Evolutionary conservation across 2,797 vertebrate genomes (phyloP).

Genomic region (Pristis pectinata): DNA sequence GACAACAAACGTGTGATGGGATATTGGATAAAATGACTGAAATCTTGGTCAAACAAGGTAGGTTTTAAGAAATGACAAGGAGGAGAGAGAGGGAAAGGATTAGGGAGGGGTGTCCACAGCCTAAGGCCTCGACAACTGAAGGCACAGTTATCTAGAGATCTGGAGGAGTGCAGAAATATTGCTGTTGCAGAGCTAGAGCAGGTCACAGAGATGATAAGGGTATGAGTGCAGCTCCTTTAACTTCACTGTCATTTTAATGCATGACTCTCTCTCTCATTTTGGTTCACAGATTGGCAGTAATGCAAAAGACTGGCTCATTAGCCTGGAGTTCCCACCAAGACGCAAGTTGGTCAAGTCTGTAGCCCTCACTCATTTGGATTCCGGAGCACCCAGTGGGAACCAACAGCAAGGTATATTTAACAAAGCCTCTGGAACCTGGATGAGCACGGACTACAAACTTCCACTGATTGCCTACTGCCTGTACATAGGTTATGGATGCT

Average conservation of each 20-base stretch:
- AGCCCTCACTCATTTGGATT: not conserved
- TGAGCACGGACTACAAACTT: not conserved
- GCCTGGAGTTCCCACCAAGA: conserved; percentile 26
- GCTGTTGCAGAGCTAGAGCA: no score
- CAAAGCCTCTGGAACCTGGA: not conserved
- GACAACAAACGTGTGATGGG: no score
- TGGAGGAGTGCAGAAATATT: no score
- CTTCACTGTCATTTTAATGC: not conserved
- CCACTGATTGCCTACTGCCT: not conserved
- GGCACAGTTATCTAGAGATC: no score
- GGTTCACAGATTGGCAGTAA: conserved; percentile 43
- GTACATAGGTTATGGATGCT: not conserved
- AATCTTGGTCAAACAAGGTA: no score
- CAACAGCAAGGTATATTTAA: not conserved
- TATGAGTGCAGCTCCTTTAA: not conserved
- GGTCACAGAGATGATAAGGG: not conserved
- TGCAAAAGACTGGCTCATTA: conserved; percentile 41
- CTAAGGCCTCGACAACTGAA: no score
- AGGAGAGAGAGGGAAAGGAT: no score
- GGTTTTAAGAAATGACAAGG: no score
- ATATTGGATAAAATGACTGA: no score
- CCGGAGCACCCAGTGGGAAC: not conserved
- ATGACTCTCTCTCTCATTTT: not conserved
- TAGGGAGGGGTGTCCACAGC: no score
- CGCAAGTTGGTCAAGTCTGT: not conserved